A percentile compares a stretch with the other conserved stretches of the same genome.
phyloP scores from a whole-genome alignment of 2,888 invertebrate genomes.

The Chloroclysta siterata region DNA sequence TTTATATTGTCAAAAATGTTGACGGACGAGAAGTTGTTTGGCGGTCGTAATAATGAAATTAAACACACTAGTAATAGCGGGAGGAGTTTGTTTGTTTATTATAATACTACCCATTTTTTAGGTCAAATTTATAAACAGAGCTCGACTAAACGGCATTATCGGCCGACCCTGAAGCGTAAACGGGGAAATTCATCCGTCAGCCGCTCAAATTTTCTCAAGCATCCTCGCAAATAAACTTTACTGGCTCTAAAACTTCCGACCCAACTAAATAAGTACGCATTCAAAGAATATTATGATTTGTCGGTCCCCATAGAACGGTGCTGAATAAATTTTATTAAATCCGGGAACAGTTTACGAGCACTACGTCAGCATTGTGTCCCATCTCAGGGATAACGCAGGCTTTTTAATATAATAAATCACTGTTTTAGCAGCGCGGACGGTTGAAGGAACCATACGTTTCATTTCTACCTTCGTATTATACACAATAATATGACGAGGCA shows the following conservation, averaged over 20 bases:
- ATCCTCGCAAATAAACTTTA: constrained; percentile 75
- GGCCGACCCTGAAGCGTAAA: constrained; percentile 39
- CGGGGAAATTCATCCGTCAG: constrained; percentile 45
- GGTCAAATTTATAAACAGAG: constrained; percentile 28
- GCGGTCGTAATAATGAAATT: too few species aligned
- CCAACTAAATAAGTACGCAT: constrained; percentile 80
- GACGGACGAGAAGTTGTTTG: too few species aligned
- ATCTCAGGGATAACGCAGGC: constrained; percentile 60
- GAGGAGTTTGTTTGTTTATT: constrained; percentile 8
- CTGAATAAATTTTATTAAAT: constrained; percentile 83
- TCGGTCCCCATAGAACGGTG: constrained; percentile 74
- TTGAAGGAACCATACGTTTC: constrained; percentile 36
- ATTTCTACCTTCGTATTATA: constrained; percentile 39
- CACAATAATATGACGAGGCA: constrained; percentile 27
- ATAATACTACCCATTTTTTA: constrained; percentile 18
- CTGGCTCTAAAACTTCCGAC: constrained; percentile 74
- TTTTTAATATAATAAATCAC: constrained; percentile 75
- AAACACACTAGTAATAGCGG: background rate
- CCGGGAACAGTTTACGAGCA: constrained; percentile 77
- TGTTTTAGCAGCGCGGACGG: constrained; percentile 55
- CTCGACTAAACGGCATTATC: constrained; percentile 37
- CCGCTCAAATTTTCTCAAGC: constrained; percentile 57
- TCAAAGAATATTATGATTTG: constrained; percentile 80
- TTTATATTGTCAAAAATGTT: too few species aligned
- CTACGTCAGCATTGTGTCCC: constrained; percentile 71